Evolutionary conservation across 2,888 invertebrate genomes (phyloP).

Genomic region (Cerastis rubricosa): DNA sequence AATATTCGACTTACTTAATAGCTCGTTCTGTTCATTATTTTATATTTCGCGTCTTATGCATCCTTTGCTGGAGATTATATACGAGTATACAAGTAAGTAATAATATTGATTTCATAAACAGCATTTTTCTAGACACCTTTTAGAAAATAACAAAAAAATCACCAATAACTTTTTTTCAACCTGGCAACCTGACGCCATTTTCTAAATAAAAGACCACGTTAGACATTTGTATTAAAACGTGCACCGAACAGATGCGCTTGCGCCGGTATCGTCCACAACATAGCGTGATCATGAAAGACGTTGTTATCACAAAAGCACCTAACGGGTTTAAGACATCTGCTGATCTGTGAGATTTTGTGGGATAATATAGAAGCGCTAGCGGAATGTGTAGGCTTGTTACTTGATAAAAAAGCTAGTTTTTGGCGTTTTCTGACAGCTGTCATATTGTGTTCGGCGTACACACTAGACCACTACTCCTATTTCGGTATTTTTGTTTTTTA

Average conservation of each 20-base stretch:
- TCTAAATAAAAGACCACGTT: slow-evolving; percentile 46
- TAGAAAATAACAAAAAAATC: neutral
- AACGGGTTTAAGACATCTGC: slow-evolving; percentile 83
- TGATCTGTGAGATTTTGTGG: slow-evolving; percentile 66
- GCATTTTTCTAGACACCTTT: too few relatives aligned
- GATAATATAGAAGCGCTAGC: slow-evolving; percentile 34
- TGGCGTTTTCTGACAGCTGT: neutral
- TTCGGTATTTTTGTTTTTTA: neutral
- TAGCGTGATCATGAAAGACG: slow-evolving; percentile 65
- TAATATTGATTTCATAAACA: too few relatives aligned
- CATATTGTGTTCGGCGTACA: neutral
- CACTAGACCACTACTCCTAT: neutral
- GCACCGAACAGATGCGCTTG: slow-evolving; percentile 68
- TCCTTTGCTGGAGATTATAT: neutral
- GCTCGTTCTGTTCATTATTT: neutral
- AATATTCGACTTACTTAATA: too few relatives aligned
- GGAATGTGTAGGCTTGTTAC: neutral
- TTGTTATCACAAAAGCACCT: slow-evolving; percentile 77
- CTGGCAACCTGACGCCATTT: slow-evolving; percentile 34
- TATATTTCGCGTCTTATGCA: neutral
- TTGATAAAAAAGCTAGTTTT: neutral
- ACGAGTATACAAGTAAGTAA: too few relatives aligned
- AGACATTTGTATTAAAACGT: slow-evolving; percentile 50
- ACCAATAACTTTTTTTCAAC: slow-evolving; percentile 4
- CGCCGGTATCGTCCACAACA: slow-evolving; percentile 65